These are phyloP conservation scores for Dryas iulia DNA, from an alignment of 1,140 invertebrate species.

Conservation along the genomic window DNA sequence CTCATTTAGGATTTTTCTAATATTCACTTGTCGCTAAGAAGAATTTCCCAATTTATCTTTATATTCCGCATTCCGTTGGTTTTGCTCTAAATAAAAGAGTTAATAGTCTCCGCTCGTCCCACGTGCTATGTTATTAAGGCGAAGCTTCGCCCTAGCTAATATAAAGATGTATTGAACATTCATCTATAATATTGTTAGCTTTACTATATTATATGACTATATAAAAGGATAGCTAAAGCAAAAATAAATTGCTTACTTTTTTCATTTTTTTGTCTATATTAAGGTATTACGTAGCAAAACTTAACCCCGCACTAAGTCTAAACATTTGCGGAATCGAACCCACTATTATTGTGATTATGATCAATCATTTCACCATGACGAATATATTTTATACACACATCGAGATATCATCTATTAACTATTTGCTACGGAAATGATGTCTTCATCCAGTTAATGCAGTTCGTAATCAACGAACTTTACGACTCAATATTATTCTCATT, in stretches of 20 bases:
- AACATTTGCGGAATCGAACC: background rate
- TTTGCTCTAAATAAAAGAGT: conserved; percentile 64
- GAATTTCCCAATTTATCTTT: conserved; percentile 35
- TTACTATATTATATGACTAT: too few species aligned
- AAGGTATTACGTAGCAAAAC: too few species aligned
- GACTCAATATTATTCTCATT: conserved; percentile 8
- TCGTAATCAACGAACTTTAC: conserved; percentile 10
- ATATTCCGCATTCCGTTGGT: conserved; percentile 55
- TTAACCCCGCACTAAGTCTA: too few species aligned
- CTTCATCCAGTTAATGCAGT: background rate
- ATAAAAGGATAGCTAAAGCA: too few species aligned
- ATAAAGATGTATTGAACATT: background rate
- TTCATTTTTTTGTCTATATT: too few species aligned
- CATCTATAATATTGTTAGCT: too few species aligned
- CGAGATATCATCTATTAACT: background rate
- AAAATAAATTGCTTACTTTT: too few species aligned
- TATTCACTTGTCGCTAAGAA: background rate
- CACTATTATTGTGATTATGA: background rate
- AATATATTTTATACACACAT: too few species aligned
- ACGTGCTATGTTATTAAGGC: conserved; percentile 55
- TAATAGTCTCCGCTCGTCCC: conserved; percentile 58
- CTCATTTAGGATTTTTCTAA: background rate
- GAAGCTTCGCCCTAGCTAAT: conserved; percentile 27
- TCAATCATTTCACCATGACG: background rate
- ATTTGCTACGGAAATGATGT: conserved; percentile 5